Evolutionary conservation across 2,113 vertebrate genomes (phyloP), one percentile per base, ranked within the genome.

Genomic region (Pterocles gutturalis): DNA sequence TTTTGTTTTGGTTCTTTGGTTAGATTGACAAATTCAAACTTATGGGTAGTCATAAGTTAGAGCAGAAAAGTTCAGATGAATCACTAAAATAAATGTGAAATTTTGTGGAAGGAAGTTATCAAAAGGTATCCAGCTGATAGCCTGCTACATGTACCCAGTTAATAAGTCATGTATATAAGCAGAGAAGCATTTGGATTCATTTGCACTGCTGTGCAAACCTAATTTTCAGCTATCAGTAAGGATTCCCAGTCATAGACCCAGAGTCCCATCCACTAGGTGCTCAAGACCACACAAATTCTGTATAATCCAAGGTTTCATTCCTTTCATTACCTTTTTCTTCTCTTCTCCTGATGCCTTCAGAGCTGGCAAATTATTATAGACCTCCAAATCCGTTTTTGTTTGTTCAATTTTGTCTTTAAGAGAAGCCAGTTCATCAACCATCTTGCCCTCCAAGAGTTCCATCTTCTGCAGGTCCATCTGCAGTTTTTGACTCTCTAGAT

Each of bases 401-500:
- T 98, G 97, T 87, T 98, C 97, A 65, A 99, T 98, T 64, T 98
- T 99, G 82, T 98, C 98, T 97, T 99, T 99, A 84, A 99, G 98
- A 91, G 96, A 98, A 87, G 97, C 93, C 31, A 99, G 98, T 92
- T 99, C 99, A 29, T 98, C 96, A 11, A 88, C 94, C 97, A 99
- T 99, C 97, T 99, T 99, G 89, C 98, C 98, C 91, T 99, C 99
- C 88, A 99, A 94, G 83, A 99, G 98, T 72, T 99, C 99, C 95
- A 99, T 99, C 97, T 99, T 99, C 98, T 99, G 99, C 55, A 99
- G 98, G 97, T 99, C 99, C 97, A 99, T 98, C 94, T 99, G 99
- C 53, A 99, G 97, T 70, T 98, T 98, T 22, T 99, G 98, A 75
- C 98, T 99, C 89, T 99, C 99, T 99, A 94, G 73, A 95, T 91